Evolutionary conservation across 2,797 vertebrate genomes (phyloP), one percentile per base, ranked within the genome.

Genomic region (Pelobates cultripes): DNA sequence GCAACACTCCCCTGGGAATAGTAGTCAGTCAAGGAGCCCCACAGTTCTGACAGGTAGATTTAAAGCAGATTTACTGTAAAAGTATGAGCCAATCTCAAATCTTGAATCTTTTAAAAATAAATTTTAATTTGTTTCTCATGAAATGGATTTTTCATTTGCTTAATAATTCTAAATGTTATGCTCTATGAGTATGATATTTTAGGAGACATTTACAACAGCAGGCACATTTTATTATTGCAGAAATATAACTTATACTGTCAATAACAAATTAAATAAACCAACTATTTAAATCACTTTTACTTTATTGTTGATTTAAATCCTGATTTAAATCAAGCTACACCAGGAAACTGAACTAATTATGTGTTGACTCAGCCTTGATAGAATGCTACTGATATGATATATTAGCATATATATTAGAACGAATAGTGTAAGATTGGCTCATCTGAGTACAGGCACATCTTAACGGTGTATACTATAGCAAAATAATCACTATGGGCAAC

Each of bases 221-320:
- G 10, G 17, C 17, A 40, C 61, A 64, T 64, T 64, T 64, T 64
- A 10, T 40, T 64, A 64, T 64, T 12, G 28, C 17, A 40, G 17
- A 64, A 64, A 64, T 64, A 64, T 64, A 28, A 64, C 10, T 64
- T 64, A 7, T 40, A 10, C 28, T 64, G 61, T 64, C 61, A 64
- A 64, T 64, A 14, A 40, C 5, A 64, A 28, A 14, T 40, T 9
- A 64, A 28, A 40, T 64, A 40, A 64, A 40, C 4, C 17, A 64
- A 64, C 61, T 14, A 64, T 64, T 64, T 40, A 40, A 68, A 68
- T 68, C 66, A 42, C 10, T 12, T 68, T 68, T 68, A 17, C 43
- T 68, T 13, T 68, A 42, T 42, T 43, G 3, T 43, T 68, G 66
- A 13, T 68, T 66, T 28, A 40, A 9, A 61, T 61, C 15, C 13